Percentiles rank a stretch among this genome's conserved stretches.
These are phyloP conservation scores for Rostratula benghalensis DNA, from an alignment of 2,113 vertebrate species.

Conservation along the genomic window DNA sequence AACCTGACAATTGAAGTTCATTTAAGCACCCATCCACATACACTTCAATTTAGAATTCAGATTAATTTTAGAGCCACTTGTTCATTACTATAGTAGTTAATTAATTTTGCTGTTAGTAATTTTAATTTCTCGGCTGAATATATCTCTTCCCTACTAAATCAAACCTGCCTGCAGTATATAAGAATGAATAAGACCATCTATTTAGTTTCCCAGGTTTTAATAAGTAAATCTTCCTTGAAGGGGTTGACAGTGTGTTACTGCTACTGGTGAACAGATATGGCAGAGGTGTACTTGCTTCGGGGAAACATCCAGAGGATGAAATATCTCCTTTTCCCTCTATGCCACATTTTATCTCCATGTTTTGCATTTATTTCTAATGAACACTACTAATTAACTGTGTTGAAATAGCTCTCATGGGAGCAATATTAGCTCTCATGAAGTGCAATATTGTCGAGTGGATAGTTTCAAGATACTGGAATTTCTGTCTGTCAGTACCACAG, in stretches of 20 bases:
- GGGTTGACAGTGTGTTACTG: not conserved
- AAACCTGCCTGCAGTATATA: not conserved
- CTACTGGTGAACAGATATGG: not conserved
- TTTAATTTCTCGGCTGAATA: not conserved
- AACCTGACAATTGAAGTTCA: not conserved
- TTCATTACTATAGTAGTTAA: slow-evolving; percentile 4
- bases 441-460: not conserved
- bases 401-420: not conserved
- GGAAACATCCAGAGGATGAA: not conserved
- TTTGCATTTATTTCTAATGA: slow-evolving; percentile 1
- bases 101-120: slow-evolving; percentile 17
- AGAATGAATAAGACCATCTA: not conserved
- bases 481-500: not conserved
- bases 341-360: not conserved
- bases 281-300: not conserved
- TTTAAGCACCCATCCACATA: not conserved
- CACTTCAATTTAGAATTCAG: not conserved
- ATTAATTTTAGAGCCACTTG: slow-evolving; percentile 2
- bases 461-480: not conserved
- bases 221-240: slow-evolving; percentile 4
- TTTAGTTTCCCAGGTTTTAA: slow-evolving; percentile 23
- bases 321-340: not conserved
- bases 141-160: slow-evolving; percentile 9
- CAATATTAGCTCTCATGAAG: not conserved
- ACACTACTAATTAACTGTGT: not conserved